Evolutionary conservation across 2,797 vertebrate species (phyloP), one percentile per base, ranked within the genome.

Genomic region (Danio jaintianensis): DNA sequence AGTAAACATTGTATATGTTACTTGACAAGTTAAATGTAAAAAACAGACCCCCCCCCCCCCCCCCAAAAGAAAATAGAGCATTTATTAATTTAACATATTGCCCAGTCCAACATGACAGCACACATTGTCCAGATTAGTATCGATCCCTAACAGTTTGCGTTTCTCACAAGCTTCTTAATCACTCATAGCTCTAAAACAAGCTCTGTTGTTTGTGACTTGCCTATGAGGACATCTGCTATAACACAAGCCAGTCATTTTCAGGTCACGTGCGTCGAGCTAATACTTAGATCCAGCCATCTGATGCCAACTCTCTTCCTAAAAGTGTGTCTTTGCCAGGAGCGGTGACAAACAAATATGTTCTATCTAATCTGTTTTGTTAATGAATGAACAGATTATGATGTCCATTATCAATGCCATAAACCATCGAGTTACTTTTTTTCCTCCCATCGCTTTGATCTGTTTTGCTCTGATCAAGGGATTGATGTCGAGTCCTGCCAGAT

Each of bases 221-320:
- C 40, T 69, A 63, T 64, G 10, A 50, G 80, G 81, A 72, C 83
- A 85, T 85, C 83, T 85, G 85, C 58, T 80, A 29, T 20, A 72
- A 73, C 80, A 72, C 73, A 73, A 82, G 81, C 79, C 76, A 72
- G 53, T 69, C 64, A 67, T 84, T 79, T 83, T 50, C 63, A 66
- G 18, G 40, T 83, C 75, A 79, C 75, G 50, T 83, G 83, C 68
- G 55, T 75, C 38, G 2, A 47, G 70, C n/a, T 73, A 80, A 79
- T 48, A 61, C 79, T 72, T 62, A 40, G 43, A 80, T 84, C 77
- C 83, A 58, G 72, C 71, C 80, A 82, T 76, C 59, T 78, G 78
- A 84, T 72, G 69, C 79, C 59, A 82, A 67, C 71, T 59, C 18
- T 47, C 58, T 78, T 59, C 48, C 38, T 62, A 64, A 80, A 85